Conservation (phyloP, 2,888 invertebrate species). For the Drosophila phalerata region DNA sequence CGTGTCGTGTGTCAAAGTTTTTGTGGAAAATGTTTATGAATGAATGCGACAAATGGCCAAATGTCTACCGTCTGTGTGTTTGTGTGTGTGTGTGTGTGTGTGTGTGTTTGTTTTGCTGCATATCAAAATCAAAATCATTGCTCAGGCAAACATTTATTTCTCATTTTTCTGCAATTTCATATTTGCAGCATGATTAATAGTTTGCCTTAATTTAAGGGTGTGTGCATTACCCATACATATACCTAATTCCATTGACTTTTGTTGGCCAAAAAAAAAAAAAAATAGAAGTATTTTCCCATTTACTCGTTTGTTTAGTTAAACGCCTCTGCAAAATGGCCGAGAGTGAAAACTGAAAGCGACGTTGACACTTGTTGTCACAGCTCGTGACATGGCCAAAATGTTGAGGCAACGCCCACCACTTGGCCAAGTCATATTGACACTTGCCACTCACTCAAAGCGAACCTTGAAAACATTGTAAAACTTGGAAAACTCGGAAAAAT, state of each 20-base stretch:
- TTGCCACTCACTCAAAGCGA: slow-evolving; percentile 34
- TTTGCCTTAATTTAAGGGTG: slow-evolving; percentile 49
- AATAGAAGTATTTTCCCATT: neutral
- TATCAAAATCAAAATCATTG: slow-evolving; percentile 78
- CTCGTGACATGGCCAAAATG: slow-evolving; percentile 67
- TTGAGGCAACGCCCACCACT: slow-evolving; percentile 68
- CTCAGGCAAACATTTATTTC: slow-evolving; percentile 73
- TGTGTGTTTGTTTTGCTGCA: slow-evolving; percentile 32
- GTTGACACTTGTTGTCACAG: slow-evolving; percentile 78
- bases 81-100: slow-evolving; percentile 13
- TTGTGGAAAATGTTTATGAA: slow-evolving; percentile 76
- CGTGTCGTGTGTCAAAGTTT: slow-evolving; percentile 80
- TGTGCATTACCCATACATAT: slow-evolving; percentile 4
- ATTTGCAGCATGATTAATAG: slow-evolving; percentile 79
- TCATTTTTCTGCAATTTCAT: slow-evolving; percentile 66
- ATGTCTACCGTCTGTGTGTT: slow-evolving; percentile 19
- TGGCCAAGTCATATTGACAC: slow-evolving; percentile 41
- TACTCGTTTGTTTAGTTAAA: slow-evolving; percentile 54
- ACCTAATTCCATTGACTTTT: slow-evolving; percentile 67
- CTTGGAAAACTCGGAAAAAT: slow-evolving; percentile 44
- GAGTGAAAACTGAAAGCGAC: slow-evolving; percentile 40
- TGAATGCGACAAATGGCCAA: slow-evolving; percentile 64
- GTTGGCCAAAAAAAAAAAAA: slow-evolving; percentile 21
- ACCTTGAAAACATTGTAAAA: slow-evolving; percentile 76
- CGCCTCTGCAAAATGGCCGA: slow-evolving; percentile 64